phyloP scores from a whole-genome alignment of 2,113 vertebrate species.

The Phyllopteryx taeniolatus region DNA sequence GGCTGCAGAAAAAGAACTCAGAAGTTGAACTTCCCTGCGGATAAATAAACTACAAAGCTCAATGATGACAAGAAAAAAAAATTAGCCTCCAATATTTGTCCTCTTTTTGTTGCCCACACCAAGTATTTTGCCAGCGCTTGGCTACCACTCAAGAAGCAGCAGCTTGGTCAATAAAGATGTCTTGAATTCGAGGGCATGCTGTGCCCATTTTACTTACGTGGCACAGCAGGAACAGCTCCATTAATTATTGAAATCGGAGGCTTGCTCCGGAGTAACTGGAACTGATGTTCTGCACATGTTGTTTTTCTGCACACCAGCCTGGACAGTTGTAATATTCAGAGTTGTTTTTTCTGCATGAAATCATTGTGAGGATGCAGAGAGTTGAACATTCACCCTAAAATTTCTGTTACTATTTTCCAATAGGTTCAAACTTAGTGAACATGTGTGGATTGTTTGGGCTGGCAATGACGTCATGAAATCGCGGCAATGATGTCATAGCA shows the following conservation, averaged over 20 bases:
- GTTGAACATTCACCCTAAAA: neutral
- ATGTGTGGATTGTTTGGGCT: neutral
- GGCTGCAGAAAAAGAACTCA: neutral
- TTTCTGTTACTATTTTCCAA: neutral
- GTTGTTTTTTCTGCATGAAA: neutral
- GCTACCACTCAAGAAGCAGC: conserved; percentile 5
- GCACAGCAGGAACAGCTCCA: conserved; percentile 6
- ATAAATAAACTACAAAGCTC: neutral
- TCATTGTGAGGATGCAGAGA: neutral
- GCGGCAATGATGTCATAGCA: neutral
- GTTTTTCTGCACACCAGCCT: neutral
- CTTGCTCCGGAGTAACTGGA: conserved; percentile 5
- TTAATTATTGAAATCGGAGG: conserved; percentile 11
- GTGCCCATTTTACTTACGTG: conserved; percentile 7
- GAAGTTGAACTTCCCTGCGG: neutral
- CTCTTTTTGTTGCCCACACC: neutral
- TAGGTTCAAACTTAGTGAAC: neutral
- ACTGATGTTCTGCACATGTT: conserved; percentile 11
- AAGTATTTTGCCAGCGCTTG: neutral
- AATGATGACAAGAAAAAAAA: neutral
- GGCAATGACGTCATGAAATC: neutral
- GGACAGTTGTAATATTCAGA: neutral
- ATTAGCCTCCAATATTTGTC: neutral
- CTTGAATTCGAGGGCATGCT: conserved; percentile 6
- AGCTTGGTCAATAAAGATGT: conserved; percentile 11